Conservation (phyloP, 1,140 invertebrate species). For the Eumeta japonica region DNA sequence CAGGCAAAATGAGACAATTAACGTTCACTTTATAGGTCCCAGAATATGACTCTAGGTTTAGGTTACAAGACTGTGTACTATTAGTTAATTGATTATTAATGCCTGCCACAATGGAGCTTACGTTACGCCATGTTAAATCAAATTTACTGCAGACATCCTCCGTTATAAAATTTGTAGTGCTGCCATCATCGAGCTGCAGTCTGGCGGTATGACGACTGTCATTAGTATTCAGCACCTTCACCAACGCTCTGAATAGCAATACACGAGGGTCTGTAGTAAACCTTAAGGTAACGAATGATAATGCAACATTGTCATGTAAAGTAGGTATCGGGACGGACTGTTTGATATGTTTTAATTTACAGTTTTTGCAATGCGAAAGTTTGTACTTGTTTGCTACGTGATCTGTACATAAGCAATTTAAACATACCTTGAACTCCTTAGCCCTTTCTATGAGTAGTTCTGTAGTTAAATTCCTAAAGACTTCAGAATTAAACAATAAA, state of each 20-base stretch:
- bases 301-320: not conserved
- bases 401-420: conserved; percentile 7
- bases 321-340: conserved; percentile 1
- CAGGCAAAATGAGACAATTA: conserved; percentile 18
- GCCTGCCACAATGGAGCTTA: conserved; percentile 17
- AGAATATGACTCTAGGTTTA: conserved; percentile 14
- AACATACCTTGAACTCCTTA: conserved; percentile 9
- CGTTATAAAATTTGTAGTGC: conserved; percentile 15
- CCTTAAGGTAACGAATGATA: conserved; percentile 1
- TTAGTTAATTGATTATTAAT: conserved; percentile 16
- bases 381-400: conserved; percentile 8
- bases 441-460: conserved; percentile 8
- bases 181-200: conserved; percentile 17
- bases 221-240: conserved; percentile 11
- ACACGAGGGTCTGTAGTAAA: conserved; percentile 9
- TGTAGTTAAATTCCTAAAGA: conserved; percentile 7
- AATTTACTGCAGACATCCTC: conserved; percentile 11
- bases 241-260: conserved; percentile 19
- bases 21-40: conserved; percentile 13
- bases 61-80: conserved; percentile 20
- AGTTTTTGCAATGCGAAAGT: conserved; percentile 12
- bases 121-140: conserved; percentile 9
- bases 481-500: conserved; percentile 12
- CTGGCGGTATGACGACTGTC: conserved; percentile 10
- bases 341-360: conserved; percentile 8